Percentiles rank a stretch among this genome's conserved stretches.
Conservation (phyloP, 2,797 vertebrate species). For the Sebastes glaucus region DNA sequence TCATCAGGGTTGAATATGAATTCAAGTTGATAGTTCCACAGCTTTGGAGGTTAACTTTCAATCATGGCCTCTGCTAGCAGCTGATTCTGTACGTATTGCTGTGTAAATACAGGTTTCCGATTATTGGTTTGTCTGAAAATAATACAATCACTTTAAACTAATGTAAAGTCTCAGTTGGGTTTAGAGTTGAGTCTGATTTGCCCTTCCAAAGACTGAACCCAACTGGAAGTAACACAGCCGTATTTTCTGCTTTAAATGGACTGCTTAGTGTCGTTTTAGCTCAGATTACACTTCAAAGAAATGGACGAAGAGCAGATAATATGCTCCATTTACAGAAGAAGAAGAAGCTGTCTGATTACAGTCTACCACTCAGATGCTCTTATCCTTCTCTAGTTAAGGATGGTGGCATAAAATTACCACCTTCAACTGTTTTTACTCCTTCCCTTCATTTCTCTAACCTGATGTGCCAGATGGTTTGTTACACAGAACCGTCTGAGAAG, state of each 20-base stretch:
- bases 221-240: neutral
- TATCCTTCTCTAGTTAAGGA: neutral
- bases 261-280: neutral
- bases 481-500: no score
- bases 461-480: no score
- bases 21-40: conserved; percentile 12
- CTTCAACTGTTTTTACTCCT: neutral
- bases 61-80: neutral
- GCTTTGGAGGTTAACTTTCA: neutral
- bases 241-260: neutral
- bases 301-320: neutral
- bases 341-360: neutral
- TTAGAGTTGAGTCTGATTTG: neutral
- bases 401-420: neutral
- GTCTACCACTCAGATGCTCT: neutral
- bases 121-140: neutral
- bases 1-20: neutral
- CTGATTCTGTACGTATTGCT: neutral
- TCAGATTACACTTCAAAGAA: neutral
- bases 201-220: neutral
- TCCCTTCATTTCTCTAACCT: no score
- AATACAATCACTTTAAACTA: neutral
- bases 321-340: neutral
- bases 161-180: neutral
- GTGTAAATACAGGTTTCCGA: neutral